Evolutionary conservation across 2,888 invertebrate genomes (phyloP).

Genomic region (Amitus sp.): DNA sequence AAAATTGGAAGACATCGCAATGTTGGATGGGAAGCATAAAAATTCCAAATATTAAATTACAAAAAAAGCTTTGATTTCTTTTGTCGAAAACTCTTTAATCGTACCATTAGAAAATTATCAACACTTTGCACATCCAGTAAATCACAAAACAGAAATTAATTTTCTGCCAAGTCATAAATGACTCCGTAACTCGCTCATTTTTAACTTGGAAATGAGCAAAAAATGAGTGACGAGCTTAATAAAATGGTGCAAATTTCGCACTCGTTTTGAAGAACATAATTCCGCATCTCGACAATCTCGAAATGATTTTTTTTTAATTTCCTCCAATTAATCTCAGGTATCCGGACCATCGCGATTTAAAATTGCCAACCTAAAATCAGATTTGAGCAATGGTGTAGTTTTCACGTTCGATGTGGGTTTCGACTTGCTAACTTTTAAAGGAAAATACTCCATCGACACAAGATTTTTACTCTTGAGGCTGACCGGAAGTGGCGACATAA

Average conservation of each 20-base stretch:
- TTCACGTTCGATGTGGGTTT: constrained; percentile 73
- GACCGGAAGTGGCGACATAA: constrained; percentile 74
- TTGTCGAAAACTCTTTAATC: no score
- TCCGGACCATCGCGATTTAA: constrained; percentile 57
- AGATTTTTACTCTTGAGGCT: constrained; percentile 72
- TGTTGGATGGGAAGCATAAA: no score
- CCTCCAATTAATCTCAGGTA: constrained; percentile 43
- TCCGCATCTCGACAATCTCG: no score
- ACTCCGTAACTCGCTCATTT: no score
- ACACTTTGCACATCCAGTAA: no score
- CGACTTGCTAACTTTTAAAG: constrained; percentile 71
- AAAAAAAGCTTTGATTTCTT: no score
- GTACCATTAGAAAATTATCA: no score
- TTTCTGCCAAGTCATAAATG: no score
- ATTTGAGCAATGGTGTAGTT: constrained; percentile 69
- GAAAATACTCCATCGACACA: constrained; percentile 77
- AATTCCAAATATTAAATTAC: no score
- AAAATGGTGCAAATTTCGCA: not conserved
- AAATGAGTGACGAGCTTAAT: not conserved
- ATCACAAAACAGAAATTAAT: no score
- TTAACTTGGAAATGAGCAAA: not conserved
- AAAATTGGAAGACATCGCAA: no score
- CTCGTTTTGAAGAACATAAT: not conserved
- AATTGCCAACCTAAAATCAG: constrained; percentile 62
- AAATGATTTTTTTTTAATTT: not conserved